Conservation (phyloP, 2,888 invertebrate species). For the Chaitophorus viminalis region DNA sequence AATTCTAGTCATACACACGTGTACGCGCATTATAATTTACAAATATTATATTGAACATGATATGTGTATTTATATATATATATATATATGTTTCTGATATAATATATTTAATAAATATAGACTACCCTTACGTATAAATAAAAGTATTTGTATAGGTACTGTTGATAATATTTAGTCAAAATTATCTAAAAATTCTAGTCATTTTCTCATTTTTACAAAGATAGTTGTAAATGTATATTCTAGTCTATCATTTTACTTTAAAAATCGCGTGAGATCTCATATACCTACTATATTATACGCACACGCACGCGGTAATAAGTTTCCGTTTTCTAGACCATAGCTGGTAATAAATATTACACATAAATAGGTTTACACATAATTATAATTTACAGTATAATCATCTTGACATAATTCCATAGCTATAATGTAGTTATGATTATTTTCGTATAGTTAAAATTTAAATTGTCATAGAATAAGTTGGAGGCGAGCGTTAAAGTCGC, state of each 20-base stretch:
- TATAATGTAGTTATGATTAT: too few species aligned
- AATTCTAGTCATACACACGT: conserved; percentile 30
- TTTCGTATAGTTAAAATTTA: not conserved
- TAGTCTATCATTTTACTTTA: not conserved
- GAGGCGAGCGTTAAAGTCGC: conserved; percentile 51
- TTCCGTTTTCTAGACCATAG: too few species aligned
- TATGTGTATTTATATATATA: not conserved
- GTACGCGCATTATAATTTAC: not conserved
- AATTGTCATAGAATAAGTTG: not conserved
- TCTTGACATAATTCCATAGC: too few species aligned
- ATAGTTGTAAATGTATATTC: not conserved
- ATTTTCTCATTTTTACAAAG: not conserved
- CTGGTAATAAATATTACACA: too few species aligned
- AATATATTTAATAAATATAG: not conserved
- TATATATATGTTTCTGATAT: too few species aligned
- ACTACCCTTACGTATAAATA: too few species aligned
- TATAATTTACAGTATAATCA: too few species aligned
- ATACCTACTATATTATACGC: too few species aligned
- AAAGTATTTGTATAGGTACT: not conserved
- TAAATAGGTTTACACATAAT: too few species aligned
- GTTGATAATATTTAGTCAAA: not conserved
- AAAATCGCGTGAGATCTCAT: not conserved
- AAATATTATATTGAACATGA: not conserved
- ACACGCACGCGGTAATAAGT: too few species aligned
- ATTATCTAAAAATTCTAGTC: not conserved